Base-by-base conservation (phyloP, 2,888 invertebrate species). In the Hydrotaea diabolus region DNA sequence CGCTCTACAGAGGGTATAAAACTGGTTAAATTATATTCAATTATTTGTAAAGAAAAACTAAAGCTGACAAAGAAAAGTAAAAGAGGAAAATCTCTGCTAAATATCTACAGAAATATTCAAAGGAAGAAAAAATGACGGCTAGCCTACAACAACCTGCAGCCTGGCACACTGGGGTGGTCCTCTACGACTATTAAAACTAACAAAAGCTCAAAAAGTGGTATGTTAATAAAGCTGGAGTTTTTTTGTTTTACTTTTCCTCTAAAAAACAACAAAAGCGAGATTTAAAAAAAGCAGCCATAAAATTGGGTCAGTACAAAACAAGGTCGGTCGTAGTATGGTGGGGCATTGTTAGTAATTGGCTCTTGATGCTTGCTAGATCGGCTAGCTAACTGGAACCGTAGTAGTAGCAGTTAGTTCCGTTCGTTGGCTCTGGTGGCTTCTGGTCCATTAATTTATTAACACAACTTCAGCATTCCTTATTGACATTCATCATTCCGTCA, bases 1-100 rank as follows among this genome's bases (percentile, higher is more conserved):
- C 7, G 43, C n/a, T n/a, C 31, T n/a, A 26, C 15, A 15, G 55
- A 31, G 21, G 75, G 69, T 23, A 57, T 8, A 72, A 84, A 84
- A 84, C 84, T 13, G 66, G 84, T 84, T 84, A 81, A 84, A 84
- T 84, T 84, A 76, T 84, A 84, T 81, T 84, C 81, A 84, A 84
- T 84, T 84, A 84, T 75, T 66, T 66, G 43, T 66, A 43, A 43
- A 66, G 43, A 66, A 17, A 31, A 31, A 31, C 7, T 4, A 31
- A 66, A 19, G n/a, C 19, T 66, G 13, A 11, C 43, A 66, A 76
- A 83, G 53, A 74, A 62, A 73, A 43, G 43, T 31, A 46, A n/a
- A 66, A 59, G 17, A 46, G 69, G 39, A 39, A 43, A 53, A 43
- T 69, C 59, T 53, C 53, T 53, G 15, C 1, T 17, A 19, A 53